A percentile compares a stretch with the other conserved stretches of the same genome.
Conservation (phyloP, 2,113 vertebrate genomes). For the Malurus melanocephalus region DNA sequence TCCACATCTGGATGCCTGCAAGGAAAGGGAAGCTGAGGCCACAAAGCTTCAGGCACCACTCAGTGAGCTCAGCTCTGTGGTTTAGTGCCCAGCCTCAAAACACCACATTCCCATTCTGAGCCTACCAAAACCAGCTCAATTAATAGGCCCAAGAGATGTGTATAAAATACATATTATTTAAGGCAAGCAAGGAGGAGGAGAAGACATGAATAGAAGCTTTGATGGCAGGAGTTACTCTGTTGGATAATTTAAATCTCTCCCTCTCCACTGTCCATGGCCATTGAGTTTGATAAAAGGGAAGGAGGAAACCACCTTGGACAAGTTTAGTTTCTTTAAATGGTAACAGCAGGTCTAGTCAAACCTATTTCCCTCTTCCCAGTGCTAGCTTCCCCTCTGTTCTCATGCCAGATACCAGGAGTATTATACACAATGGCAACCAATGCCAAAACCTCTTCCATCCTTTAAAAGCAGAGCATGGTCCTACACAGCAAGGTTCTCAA, state of each 20-base stretch:
- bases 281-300: neutral
- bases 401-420: neutral
- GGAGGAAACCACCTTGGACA: neutral
- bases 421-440: neutral
- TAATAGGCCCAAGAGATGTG: neutral
- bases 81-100: constrained; percentile 7
- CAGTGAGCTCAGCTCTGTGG: constrained; percentile 18
- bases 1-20: constrained; percentile 1
- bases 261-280: neutral
- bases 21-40: neutral
- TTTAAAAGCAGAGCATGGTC: neutral
- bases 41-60: neutral
- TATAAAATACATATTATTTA: neutral
- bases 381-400: neutral
- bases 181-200: neutral
- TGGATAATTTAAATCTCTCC: neutral
- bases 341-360: neutral
- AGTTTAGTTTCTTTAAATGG: neutral
- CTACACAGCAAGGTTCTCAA: neutral
- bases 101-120: neutral
- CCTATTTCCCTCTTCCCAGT: neutral
- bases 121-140: neutral
- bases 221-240: neutral
- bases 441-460: neutral
- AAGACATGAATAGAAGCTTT: constrained; percentile 7